Evolutionary conservation across 2,797 vertebrate genomes (phyloP).

Genomic region (Acanthornis magna): DNA sequence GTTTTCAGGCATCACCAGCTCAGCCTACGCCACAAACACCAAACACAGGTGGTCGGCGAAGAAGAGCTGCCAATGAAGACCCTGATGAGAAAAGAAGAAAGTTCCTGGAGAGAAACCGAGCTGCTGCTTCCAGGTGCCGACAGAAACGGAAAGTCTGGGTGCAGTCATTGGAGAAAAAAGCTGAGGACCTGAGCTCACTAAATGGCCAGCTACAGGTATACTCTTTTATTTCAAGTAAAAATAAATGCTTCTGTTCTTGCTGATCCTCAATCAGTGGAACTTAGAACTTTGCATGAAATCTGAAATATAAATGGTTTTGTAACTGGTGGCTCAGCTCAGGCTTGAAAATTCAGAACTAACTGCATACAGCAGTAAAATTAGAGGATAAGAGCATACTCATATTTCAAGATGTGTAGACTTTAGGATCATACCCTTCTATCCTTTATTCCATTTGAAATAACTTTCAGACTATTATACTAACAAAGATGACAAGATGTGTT

Average conservation of each 20-base stretch:
- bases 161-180: constrained; percentile 93
- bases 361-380: not conserved
- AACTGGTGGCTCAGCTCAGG: not conserved
- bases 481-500: not conserved
- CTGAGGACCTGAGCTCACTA: constrained; percentile 89
- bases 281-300: not conserved
- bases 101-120: constrained; percentile 94
- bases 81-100: constrained; percentile 97
- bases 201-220: constrained; percentile 93
- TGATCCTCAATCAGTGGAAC: not conserved
- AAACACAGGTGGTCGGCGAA: constrained; percentile 90
- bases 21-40: constrained; percentile 88
- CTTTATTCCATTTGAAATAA: constrained; percentile 38
- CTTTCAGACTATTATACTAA: constrained; percentile 27
- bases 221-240: not conserved
- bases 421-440: not conserved
- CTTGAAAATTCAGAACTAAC: not conserved
- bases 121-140: constrained; percentile 92
- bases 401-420: not conserved
- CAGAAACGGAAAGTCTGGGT: constrained; percentile 99
- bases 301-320: not conserved
- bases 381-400: not conserved
- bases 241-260: not conserved
- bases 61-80: constrained; percentile 93
- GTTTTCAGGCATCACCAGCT: constrained; percentile 86